Evolutionary conservation across 2,113 vertebrate genomes (phyloP).

Genomic region (Antechinus stuartii): DNA sequence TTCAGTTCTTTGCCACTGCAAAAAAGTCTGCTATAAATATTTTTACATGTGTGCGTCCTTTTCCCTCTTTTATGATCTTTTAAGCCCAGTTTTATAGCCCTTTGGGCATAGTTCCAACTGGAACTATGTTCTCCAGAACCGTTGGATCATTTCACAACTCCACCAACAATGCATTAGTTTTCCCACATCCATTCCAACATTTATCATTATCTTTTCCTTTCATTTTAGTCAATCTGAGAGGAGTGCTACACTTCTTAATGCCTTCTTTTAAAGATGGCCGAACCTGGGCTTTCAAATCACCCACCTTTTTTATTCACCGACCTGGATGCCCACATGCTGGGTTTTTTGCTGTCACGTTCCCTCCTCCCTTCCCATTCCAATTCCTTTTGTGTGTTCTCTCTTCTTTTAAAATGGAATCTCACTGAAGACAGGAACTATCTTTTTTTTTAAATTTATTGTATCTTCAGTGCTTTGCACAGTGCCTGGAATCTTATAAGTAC

Average conservation of each 20-base stretch:
- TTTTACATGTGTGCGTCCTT: no score
- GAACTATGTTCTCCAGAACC: no score
- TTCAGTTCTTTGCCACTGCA: no score
- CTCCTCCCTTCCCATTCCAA: background rate
- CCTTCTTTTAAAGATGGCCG: background rate
- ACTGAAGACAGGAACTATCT: background rate
- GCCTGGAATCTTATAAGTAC: background rate
- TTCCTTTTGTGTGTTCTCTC: background rate
- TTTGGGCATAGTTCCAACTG: no score
- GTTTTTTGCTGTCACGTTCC: background rate
- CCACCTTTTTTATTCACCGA: background rate
- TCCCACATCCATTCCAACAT: no score
- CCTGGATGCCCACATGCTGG: background rate
- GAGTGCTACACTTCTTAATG: background rate
- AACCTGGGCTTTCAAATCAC: background rate
- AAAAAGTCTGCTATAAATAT: no score
- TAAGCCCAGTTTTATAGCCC: no score
- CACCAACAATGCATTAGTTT: no score
- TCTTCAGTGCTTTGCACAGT: background rate
- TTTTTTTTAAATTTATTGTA: background rate
- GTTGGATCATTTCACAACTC: no score
- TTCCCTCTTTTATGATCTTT: no score
- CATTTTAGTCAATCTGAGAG: no score
- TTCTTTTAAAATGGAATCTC: background rate
- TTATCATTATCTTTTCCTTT: no score